Evolutionary conservation across 2,113 vertebrate genomes (phyloP).

Genomic region (Tympanuchus pallidicinctus): DNA sequence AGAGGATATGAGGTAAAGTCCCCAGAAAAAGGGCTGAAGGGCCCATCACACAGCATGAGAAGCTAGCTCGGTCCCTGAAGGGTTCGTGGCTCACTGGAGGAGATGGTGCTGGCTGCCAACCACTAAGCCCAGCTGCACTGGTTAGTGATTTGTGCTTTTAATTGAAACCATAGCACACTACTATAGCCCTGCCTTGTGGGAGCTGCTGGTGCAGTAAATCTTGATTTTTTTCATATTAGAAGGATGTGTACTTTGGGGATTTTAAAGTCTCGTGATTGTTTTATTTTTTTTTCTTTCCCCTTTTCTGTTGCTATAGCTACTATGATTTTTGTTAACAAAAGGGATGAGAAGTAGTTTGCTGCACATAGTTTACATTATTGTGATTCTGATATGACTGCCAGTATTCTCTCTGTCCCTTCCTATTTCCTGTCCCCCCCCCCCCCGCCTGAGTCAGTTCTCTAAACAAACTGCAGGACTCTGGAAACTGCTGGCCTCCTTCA

Average conservation of each 20-base stretch:
- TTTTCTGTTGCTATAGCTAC: constrained; percentile 18
- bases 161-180: constrained; percentile 29
- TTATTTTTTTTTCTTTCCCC: background rate
- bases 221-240: constrained; percentile 46
- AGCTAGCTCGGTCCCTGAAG: background rate
- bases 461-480: background rate
- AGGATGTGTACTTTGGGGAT: background rate
- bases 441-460: background rate
- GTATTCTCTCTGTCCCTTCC: background rate
- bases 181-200: constrained; percentile 8
- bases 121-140: background rate
- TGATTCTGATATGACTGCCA: constrained; percentile 22
- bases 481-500: background rate
- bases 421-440: background rate
- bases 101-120: background rate
- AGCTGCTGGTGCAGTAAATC: constrained; percentile 34
- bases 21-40: background rate
- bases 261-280: background rate
- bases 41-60: background rate
- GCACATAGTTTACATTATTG: background rate
- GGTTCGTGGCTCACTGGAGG: background rate
- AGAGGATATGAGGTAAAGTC: background rate
- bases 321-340: constrained; percentile 38
- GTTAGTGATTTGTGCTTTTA: constrained; percentile 44
- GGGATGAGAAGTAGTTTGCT: background rate